Percentiles rank a stretch among this genome's conserved stretches.
phyloP scores from a whole-genome alignment of 1,140 invertebrate species.

The Drosophila gunungcola region DNA sequence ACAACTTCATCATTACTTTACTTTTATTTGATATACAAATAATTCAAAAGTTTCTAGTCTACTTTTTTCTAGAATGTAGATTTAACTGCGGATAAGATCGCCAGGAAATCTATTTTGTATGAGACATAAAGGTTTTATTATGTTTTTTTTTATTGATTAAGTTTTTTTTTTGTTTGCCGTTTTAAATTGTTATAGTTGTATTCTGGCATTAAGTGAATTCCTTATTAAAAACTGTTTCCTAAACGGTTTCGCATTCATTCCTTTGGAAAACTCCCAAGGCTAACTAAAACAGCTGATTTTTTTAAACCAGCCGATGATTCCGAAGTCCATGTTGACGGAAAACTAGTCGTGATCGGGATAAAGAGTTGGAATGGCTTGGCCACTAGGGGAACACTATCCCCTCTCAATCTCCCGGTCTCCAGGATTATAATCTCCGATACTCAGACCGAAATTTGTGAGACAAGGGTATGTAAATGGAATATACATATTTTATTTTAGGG shows the following conservation, averaged over 20 bases:
- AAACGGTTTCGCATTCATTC: constrained; percentile 2
- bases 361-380: constrained; percentile 88
- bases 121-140: too few relatives aligned
- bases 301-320: constrained; percentile 23
- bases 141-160: neutral
- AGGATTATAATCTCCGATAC: constrained; percentile 86
- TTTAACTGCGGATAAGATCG: too few relatives aligned
- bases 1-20: too few relatives aligned
- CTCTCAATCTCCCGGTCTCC: constrained; percentile 85
- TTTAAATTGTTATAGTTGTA: too few relatives aligned
- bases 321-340: constrained; percentile 27
- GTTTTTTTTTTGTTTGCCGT: neutral
- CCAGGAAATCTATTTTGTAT: too few relatives aligned
- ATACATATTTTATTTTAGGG: neutral
- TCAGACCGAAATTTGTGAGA: constrained; percentile 85
- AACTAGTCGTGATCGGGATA: constrained; percentile 43
- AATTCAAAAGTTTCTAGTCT: too few relatives aligned
- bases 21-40: too few relatives aligned
- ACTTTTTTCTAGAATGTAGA: too few relatives aligned
- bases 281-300: constrained; percentile 8
- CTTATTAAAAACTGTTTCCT: neutral
- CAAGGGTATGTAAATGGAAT: constrained; percentile 77
- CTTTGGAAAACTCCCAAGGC: neutral
- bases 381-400: constrained; percentile 70
- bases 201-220: too few relatives aligned